Conservation (phyloP, 1,140 invertebrate species). For the Stegodyphus mimosarum region DNA sequence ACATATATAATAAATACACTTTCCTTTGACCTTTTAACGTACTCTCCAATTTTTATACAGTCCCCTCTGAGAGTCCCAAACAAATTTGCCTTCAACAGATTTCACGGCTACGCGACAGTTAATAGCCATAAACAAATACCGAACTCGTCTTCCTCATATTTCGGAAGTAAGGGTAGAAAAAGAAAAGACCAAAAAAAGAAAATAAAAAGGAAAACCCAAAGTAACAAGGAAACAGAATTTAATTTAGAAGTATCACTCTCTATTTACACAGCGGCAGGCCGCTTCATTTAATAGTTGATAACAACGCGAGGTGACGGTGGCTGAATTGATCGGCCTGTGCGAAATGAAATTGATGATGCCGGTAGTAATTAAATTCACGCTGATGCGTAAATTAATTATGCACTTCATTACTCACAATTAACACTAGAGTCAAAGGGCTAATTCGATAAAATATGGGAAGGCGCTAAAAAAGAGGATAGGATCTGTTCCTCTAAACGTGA, state of each 20-base stretch:
- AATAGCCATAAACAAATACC: neutral
- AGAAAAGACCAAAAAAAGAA: neutral
- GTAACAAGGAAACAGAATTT: constrained; percentile 24
- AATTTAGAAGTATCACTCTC: constrained; percentile 32
- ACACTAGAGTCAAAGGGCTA: constrained; percentile 41
- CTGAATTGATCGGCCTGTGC: constrained; percentile 5
- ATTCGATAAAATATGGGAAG: constrained; percentile 27
- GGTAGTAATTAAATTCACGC: constrained; percentile 47
- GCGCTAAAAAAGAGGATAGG: neutral
- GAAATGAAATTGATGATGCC: constrained; percentile 27
- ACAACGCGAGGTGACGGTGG: neutral
- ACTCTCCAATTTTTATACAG: neutral
- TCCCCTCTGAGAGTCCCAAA: neutral
- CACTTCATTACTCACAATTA: constrained; percentile 55
- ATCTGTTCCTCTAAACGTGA: neutral
- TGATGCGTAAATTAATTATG: constrained; percentile 47
- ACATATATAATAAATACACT: no score
- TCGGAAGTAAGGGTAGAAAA: neutral
- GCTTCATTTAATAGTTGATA: neutral
- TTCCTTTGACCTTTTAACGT: no score
- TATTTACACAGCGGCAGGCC: constrained; percentile 17
- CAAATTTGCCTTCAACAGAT: neutral
- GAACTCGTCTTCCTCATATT: neutral
- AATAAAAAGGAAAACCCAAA: neutral
- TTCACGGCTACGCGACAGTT: neutral